Evolutionary conservation across 2,797 vertebrate genomes (phyloP), one percentile per base, ranked within the genome.

Genomic region (Myripristis murdjan): DNA sequence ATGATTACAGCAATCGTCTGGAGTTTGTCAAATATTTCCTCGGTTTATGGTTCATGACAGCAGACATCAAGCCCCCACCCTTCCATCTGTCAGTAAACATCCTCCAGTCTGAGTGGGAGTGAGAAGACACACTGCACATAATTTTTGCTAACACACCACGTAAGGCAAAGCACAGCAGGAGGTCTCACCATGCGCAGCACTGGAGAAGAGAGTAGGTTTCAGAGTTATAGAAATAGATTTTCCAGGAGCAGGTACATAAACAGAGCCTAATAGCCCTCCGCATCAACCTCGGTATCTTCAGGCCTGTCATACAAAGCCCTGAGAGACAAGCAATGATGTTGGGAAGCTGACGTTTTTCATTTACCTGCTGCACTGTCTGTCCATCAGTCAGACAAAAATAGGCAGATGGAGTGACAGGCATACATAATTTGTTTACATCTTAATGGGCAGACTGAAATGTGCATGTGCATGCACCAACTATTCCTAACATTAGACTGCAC

Each of bases 131-230:
- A 72, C 70, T 9, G 24, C 51, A 53, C 82, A 80, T 56, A 55
- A 49, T 43, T 75, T 75, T 77, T 70, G 52, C 56, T 53, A 77
- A 77, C 72, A 49, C 67, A 74, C 90, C 77, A 84, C 68, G 68
- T 67, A 24, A 76, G 59, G 35, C 18, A 22, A 44, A 58, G 65
- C 77, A 79, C 64, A 46, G 75, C 49, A 49, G 73, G 80, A 75
- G 69, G 74, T 54, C 37, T 28, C 48, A 63, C 54, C 78, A 43
- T 59, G 64, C 65, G 22, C 67, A 49, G 59, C 62, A 74, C 31
- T 43, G 20, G 37, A 53, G 60, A 63, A 70, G 0, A 14, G 24
- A 70, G 15, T 16, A 52, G 56, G 53, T 57, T 64, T 70, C 28
- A 7, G 39, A 18, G 14, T 71, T 64, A 12, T 64, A 57, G 28